Percentiles rank a stretch among this genome's conserved stretches.
Evolutionary conservation across 2,888 invertebrate species (phyloP).

Genomic region (Limnephilus auricula): DNA sequence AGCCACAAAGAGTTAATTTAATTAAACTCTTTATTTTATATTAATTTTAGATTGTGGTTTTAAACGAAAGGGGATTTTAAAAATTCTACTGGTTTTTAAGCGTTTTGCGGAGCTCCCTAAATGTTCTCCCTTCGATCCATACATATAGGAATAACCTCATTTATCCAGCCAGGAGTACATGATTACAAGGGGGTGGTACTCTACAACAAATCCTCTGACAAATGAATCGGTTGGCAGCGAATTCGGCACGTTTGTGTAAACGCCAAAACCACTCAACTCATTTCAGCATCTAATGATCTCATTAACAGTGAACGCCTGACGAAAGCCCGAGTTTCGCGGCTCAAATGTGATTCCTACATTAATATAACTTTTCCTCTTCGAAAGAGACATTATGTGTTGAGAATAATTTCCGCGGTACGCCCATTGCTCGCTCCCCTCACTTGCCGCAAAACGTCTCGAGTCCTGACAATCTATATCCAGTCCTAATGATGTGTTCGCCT

Average conservation of each 20-base stretch:
- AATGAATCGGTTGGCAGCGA: constrained; percentile 59
- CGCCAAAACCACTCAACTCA: constrained; percentile 65
- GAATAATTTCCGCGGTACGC: constrained; percentile 58
- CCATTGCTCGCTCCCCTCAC: constrained; percentile 39
- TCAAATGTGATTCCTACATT: constrained; percentile 49
- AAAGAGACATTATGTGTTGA: constrained; percentile 57
- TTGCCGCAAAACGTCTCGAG: constrained; percentile 56
- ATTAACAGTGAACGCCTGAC: constrained; percentile 65
- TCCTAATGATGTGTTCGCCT: constrained; percentile 65
- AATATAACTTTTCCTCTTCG: constrained; percentile 59
- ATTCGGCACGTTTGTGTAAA: constrained; percentile 62
- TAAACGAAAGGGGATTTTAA: no score
- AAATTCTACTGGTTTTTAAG: no score
- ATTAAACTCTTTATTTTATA: no score
- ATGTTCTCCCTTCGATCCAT: no score
- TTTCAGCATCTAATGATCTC: constrained; percentile 66
- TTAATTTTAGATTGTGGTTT: no score
- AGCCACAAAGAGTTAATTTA: no score
- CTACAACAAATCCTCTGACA: constrained; percentile 47
- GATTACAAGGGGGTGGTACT: constrained; percentile 46
- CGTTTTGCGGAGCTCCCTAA: no score
- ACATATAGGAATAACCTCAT: no score
- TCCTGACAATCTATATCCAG: constrained; percentile 59
- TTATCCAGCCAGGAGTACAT: constrained; percentile 7
- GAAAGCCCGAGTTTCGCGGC: constrained; percentile 50